Base-by-base conservation (phyloP, 1,140 invertebrate species). In the Papilio helenus region DNA sequence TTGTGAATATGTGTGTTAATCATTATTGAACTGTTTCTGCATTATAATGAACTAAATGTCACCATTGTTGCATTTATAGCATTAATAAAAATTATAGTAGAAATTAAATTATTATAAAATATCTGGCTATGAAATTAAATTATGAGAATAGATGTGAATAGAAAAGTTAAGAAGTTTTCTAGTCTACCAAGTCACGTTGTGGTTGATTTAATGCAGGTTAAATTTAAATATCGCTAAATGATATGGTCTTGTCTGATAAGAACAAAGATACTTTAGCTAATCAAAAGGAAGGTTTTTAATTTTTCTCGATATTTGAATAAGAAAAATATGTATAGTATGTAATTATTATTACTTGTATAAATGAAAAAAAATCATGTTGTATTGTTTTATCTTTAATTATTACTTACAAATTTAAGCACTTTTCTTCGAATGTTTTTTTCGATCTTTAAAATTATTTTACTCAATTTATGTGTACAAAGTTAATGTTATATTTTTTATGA, bases 401-500 rank as follows among this genome's bases (percentile, higher is more conserved):
- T 39, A 39, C 2, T 20, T n/a, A n/a, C n/a, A 20, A 20, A 5
- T 61, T 26, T 29, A 61, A 26, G 5, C 9, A 26, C 3, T 61
- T 8, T 16, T 68, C 55, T 68, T 68, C 26, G 26, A 68, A 68
- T 68, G 34, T 68, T 29, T 26, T 68, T 26, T 26, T 61, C 3
- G 14, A 1, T 26, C 9, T 49, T 18, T 61, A 26, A 14, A 23
- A 61, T 58, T 61, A 61, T 61, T 61, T 68, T 29, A 29, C 16
- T 29, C 4, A 68, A 29, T 29, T 29, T 26, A 1, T 23, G 5
- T 68, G 61, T 68, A 68, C 61, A 68, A 29, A 68, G 26, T 73
- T n/a, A 73, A 74, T 74, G 72, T 74, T 74, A 74, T 74, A 49
- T 74, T 74, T 74, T 74, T 74, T 74, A 49, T 74, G 14, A 74